Conservation (phyloP, 1,140 invertebrate genomes). For the Anoplolepis gracilipes region DNA sequence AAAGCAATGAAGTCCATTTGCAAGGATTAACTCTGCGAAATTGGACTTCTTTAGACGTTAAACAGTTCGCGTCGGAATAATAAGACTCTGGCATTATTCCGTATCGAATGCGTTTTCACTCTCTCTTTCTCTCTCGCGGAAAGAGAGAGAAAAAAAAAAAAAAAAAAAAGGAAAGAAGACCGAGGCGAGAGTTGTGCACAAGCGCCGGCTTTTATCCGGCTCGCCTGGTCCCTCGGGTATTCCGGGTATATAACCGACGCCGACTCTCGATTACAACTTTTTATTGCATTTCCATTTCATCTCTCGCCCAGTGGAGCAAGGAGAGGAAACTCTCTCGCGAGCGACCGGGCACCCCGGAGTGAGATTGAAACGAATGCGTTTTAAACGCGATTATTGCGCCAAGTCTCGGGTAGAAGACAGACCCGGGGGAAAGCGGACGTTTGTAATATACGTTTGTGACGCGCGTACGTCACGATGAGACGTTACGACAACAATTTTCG, state of each 20-base stretch:
- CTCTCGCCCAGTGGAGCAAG: constrained; percentile 55
- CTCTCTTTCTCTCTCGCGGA: constrained; percentile 33
- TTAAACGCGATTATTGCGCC: constrained; percentile 80
- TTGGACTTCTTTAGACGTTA: constrained; percentile 63
- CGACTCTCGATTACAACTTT: constrained; percentile 83
- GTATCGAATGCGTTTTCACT: constrained; percentile 64
- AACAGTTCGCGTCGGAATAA: constrained; percentile 63
- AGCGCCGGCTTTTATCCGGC: constrained; percentile 31
- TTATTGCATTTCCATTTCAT: constrained; percentile 85
- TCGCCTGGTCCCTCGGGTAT: constrained; percentile 11
- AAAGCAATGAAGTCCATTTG: constrained; percentile 54
- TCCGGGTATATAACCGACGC: constrained; percentile 34
- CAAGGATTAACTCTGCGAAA: constrained; percentile 65
- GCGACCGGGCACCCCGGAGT: constrained; percentile 55
- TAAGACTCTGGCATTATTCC: constrained; percentile 62
- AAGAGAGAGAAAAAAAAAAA: not conserved
- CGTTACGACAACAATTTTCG: constrained; percentile 31
- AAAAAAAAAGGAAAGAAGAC: not conserved
- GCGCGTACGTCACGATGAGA: constrained; percentile 10
- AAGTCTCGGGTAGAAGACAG: constrained; percentile 54
- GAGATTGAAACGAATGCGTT: constrained; percentile 82
- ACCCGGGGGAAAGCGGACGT: constrained; percentile 30
- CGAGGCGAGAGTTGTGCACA: constrained; percentile 6
- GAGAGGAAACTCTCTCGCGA: constrained; percentile 66
- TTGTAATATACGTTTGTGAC: constrained; percentile 34